Base-by-base conservation (phyloP, 1,140 invertebrate genomes). In the Drosophila bipectinata region DNA sequence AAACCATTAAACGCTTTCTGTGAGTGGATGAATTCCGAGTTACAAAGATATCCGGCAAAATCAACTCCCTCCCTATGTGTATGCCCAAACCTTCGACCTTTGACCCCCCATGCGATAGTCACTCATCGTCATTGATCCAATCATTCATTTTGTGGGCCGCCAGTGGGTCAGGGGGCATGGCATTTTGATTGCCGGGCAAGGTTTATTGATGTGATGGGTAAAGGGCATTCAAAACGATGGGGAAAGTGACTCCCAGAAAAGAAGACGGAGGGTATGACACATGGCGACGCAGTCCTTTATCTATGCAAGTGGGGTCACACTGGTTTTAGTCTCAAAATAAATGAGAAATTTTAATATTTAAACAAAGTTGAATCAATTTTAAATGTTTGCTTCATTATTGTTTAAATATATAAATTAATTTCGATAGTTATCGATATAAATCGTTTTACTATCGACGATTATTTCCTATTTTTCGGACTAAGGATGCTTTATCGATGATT, bases 51-150 rank as follows among this genome's bases (percentile, higher is more conserved):
- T 59, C n/a, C n/a, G 5, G 14, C 14, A 8, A 24, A 21, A 47
- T 10, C 15, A 12, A 37, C 34, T 37, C 10, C 10, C 18, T 18
- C 1, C 1, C 1, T 18, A 18, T 18, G 1, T 34, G 32, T 34
- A 9, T 10, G 9, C 30, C 34, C 34, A 32, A 10, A 30, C 45
- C 32, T 62, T 44, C 34, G 26, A 55, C 53, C 59, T 60, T 47
- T 45, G 37, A 26, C 39, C 7, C 14, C 7, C 28, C 49, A 59
- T 51, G 60, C 41, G 41, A 18, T 18, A 61, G 53, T 72, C 76
- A 83, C 67, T 84, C 79, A 82, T 75, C 62, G 76, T 67, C 79
- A 83, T 83, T 76, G 75, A 83, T 83, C 61, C 76, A 83, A 83
- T 82, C 79, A 82, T 82, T 83, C 72, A 82, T 83, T 82, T 82